Percentiles rank a stretch among this genome's conserved stretches.
phyloP scores from a whole-genome alignment of 53 echinoderm and acorn worm genomes.

The Patiria pectinifera region DNA sequence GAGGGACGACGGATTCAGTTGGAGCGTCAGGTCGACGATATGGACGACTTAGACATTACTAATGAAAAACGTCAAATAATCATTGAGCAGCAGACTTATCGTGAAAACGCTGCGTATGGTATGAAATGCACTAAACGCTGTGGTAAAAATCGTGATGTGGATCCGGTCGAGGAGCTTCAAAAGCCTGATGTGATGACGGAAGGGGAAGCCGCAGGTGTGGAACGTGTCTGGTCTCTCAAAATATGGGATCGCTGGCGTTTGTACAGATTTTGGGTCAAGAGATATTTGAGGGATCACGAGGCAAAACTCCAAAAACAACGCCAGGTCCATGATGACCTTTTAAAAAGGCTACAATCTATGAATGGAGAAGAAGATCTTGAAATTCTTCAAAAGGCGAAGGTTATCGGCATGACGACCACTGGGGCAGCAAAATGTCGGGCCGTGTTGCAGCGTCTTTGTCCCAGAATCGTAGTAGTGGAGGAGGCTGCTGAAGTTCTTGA shows the following conservation, averaged over 20 bases:
- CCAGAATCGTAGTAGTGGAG: conserved; percentile 85
- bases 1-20: conserved; percentile 12
- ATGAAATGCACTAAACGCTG: not conserved
- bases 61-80: not conserved
- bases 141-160: not conserved
- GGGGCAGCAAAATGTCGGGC: conserved; percentile 81
- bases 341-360: conserved; percentile 55
- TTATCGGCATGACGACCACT: conserved; percentile 96
- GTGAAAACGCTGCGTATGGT: conserved; percentile 8
- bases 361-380: conserved; percentile 11
- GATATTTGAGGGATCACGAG: conserved; percentile 3
- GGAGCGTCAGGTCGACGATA: conserved; percentile 29
- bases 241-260: conserved; percentile 69
- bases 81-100: not conserved
- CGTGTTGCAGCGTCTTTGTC: conserved; percentile 70
- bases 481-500: conserved; percentile 98
- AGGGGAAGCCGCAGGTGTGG: conserved; percentile 40
- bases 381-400: conserved; percentile 62
- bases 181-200: conserved; percentile 60
- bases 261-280: conserved; percentile 64
- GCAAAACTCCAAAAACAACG: conserved; percentile 7
- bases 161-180: not conserved
- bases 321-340: conserved; percentile 34
- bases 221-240: conserved; percentile 53
- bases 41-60: not conserved